Evolutionary conservation across 2,797 vertebrate species (phyloP).

Genomic region (Oryzias sinensis): DNA sequence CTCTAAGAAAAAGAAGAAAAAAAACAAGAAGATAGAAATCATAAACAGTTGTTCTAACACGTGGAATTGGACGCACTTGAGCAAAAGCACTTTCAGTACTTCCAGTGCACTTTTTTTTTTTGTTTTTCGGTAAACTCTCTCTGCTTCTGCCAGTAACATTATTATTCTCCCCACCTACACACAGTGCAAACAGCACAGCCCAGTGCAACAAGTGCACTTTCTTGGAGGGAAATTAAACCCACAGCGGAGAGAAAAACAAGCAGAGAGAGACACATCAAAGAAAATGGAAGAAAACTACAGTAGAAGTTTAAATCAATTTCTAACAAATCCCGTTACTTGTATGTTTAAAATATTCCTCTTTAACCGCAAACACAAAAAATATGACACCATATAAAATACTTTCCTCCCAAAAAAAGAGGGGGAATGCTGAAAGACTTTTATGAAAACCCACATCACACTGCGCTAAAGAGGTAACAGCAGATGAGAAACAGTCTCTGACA

Average conservation of each 20-base stretch:
- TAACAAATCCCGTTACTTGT: no score
- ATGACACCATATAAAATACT: no score
- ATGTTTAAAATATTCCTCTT: no score
- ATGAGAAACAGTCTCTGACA: no score
- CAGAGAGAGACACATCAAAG: not conserved
- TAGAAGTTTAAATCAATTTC: no score
- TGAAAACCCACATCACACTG: no score
- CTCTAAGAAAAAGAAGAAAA: constrained; percentile 71
- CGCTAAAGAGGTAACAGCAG: no score
- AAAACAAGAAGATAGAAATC: constrained; percentile 15
- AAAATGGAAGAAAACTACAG: no score
- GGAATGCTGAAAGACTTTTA: no score
- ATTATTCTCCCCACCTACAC: constrained; percentile 12
- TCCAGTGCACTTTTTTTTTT: not conserved
- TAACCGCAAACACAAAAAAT: no score
- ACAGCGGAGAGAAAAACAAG: not conserved
- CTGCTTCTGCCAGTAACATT: not conserved
- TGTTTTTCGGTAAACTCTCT: not conserved
- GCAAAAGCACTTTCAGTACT: not conserved
- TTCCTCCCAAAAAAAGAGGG: no score
- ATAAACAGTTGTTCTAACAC: not conserved
- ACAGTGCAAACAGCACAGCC: constrained; percentile 5
- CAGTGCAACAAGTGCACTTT: constrained; percentile 12
- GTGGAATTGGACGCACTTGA: not conserved
- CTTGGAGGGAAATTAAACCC: not conserved